Base-by-base conservation (phyloP, 1,140 invertebrate species). In the Leguminivora glycinivorella region DNA sequence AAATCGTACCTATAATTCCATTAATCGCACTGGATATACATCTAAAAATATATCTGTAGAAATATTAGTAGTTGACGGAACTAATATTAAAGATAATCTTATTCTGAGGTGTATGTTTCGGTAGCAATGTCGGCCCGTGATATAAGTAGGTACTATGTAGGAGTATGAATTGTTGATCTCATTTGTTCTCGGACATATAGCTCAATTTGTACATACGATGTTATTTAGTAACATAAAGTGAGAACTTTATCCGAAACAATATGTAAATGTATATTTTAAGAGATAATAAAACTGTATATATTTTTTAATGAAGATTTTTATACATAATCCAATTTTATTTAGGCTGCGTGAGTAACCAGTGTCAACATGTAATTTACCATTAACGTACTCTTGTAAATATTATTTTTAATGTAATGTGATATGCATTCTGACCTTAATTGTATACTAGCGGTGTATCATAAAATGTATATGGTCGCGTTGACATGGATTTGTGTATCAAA, bases 401-500 rank as follows among this genome's bases (percentile, higher is more conserved):
- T 76, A 83, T 75, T 80, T 79, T 81, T 82, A 80, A 77, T 83
- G 83, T 77, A 77, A 84, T 85, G 85, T 89, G 87, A 85, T 91
- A 84, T 82, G 82, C 84, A 82, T 85, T 83, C 83, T 87, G 80
- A 85, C 77, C 84, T 85, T 89, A 84, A 85, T 84, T 82, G 82
- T 82, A 76, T 80, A 63, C 58, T 63, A 78, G 82, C 77, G 69
- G 76, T 88, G 83, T 88, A 89, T 83, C 70, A 88, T 88, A 88
- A 88, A 89, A 86, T 88, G 83, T 91, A 84, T 90, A 91, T 88
- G 81, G 84, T 84, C 85, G 82, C 77, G 87, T 90, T 90, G 84
- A 88, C 77, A 84, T 87, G 81, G 77, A 89, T 83, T 87, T 86
- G 79, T 90, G 81, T 90, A 85, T 89, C 58, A 89, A 88, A 89